Conservation (phyloP, 2,888 invertebrate species). For the Tineola bisselliella region DNA sequence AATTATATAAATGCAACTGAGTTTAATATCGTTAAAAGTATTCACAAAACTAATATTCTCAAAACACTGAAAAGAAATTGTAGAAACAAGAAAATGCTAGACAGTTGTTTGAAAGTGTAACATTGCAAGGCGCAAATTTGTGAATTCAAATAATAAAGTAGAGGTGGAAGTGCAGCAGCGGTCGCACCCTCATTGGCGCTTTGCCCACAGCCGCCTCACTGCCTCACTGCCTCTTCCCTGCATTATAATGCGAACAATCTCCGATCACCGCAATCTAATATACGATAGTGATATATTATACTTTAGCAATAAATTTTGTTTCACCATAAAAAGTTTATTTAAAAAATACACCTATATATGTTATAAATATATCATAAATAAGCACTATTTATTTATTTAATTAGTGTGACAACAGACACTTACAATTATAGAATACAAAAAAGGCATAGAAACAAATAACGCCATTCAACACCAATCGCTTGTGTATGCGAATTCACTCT, state of each 20-base stretch:
- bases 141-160: slow-evolving; percentile 19
- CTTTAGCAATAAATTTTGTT: not conserved
- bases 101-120: slow-evolving; percentile 17
- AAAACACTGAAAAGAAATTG: slow-evolving; percentile 5
- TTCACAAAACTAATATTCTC: not conserved
- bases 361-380: too few species aligned
- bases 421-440: too few species aligned
- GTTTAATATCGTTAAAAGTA: not conserved
- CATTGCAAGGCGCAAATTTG: slow-evolving; percentile 18
- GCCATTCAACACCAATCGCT: too few species aligned
- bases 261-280: slow-evolving; percentile 3
- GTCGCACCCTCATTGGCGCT: slow-evolving; percentile 7
- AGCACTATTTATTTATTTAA: too few species aligned
- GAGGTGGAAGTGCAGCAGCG: slow-evolving; percentile 4
- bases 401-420: too few species aligned
- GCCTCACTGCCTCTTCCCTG: not conserved
- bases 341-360: too few species aligned
- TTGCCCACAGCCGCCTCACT: not conserved
- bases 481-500: too few species aligned
- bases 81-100: slow-evolving; percentile 16
- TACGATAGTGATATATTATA: not conserved
- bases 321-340: not conserved
- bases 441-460: too few species aligned
- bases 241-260: not conserved
- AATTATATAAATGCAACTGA: too few species aligned